A percentile compares a stretch with the other conserved stretches of the same genome.
Conservation (phyloP, 1,140 invertebrate genomes). For the Drosophila serrata region DNA sequence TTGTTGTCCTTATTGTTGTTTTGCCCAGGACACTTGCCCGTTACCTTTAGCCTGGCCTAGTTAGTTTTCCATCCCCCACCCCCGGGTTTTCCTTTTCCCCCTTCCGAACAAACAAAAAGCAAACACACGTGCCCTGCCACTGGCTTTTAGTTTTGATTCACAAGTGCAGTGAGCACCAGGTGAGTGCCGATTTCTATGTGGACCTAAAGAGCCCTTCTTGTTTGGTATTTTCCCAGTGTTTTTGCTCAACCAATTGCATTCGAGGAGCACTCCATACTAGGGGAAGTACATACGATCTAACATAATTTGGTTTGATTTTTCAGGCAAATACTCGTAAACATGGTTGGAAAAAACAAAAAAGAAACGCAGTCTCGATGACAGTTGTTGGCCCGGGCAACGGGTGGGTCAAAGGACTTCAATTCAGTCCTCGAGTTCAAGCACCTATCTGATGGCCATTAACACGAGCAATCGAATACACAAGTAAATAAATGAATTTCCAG, state of each 20-base stretch:
- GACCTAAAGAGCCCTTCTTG: conserved; percentile 29
- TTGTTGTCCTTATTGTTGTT: conserved; percentile 7
- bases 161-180: conserved; percentile 45
- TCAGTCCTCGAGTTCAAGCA: conserved; percentile 24
- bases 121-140: conserved; percentile 14
- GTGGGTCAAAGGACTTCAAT: conserved; percentile 43
- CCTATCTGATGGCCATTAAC: conserved; percentile 14
- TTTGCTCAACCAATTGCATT: conserved; percentile 38
- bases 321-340: conserved; percentile 18
- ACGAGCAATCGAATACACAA: conserved; percentile 14
- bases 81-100: background rate
- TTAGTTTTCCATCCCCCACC: conserved; percentile 6
- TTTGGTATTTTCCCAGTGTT: conserved; percentile 11
- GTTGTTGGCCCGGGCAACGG: conserved; percentile 35
- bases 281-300: conserved; percentile 6
- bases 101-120: conserved; percentile 7
- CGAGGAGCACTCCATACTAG: conserved; percentile 9
- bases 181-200: conserved; percentile 38
- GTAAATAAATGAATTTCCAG: conserved; percentile 21
- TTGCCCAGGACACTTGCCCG: conserved; percentile 32
- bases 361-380: conserved; percentile 30
- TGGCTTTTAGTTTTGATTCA: conserved; percentile 56
- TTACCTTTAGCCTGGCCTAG: conserved; percentile 38
- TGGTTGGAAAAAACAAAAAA: background rate
- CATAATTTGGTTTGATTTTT: conserved; percentile 30